These are phyloP conservation scores for Acromyrmex echinatior DNA, from an alignment of 1,140 invertebrate genomes.

Conservation along the genomic window DNA sequence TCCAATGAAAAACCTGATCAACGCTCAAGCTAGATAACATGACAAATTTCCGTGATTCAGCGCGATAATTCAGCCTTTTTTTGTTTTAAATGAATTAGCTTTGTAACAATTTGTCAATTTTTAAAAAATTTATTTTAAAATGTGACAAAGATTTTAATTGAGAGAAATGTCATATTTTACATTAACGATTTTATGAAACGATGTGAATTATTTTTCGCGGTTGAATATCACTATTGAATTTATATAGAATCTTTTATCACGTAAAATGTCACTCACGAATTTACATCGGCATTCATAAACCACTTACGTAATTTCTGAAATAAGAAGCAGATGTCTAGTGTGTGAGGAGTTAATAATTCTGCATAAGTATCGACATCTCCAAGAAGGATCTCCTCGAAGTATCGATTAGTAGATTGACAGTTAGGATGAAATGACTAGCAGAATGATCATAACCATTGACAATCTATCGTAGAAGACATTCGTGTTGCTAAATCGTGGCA, in stretches of 20 bases:
- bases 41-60: neutral
- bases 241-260: slow-evolving; percentile 18
- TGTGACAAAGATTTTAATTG: neutral
- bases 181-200: neutral
- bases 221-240: slow-evolving; percentile 2
- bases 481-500: neutral
- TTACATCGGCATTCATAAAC: neutral
- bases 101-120: neutral
- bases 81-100: neutral
- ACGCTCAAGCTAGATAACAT: neutral
- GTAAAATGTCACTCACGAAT: neutral
- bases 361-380: slow-evolving; percentile 2
- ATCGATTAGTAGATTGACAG: neutral
- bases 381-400: neutral
- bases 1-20: neutral
- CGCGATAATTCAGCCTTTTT: neutral
- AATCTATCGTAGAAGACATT: slow-evolving; percentile 41
- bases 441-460: slow-evolving; percentile 11
- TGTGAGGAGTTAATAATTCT: slow-evolving; percentile 3
- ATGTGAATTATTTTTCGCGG: slow-evolving; percentile 1
- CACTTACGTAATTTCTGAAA: neutral
- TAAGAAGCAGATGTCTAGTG: neutral
- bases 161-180: slow-evolving; percentile 1
- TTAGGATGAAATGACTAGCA: slow-evolving; percentile 6
- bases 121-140: slow-evolving; percentile 13